Base-by-base conservation (phyloP, 2,888 invertebrate genomes). In the Panopea generosa region DNA sequence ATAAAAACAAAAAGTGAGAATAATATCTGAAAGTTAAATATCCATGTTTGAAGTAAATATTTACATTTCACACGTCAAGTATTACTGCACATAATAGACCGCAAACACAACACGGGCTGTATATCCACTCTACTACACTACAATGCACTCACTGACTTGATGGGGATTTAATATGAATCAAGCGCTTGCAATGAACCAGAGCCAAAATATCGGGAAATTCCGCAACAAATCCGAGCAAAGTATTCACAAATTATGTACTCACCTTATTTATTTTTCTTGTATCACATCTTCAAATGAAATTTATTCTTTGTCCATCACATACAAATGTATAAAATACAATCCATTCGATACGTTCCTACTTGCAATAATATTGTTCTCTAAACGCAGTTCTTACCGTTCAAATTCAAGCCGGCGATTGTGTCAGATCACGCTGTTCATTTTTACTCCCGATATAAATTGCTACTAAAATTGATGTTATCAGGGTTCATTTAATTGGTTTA, bases 401-500 rank as follows among this genome's bases (percentile, higher is more conserved):
- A 33, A 33, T 11, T 24, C 60, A 18, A 45, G 45, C 27, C 18
- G 9, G n/a, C 26, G 24, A 18, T 9, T 60, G 18, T 26, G 68
- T 59, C 55, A 60, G 60, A 65, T 33, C 57, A 18, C 20, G 84
- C 83, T 79, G 73, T 82, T 85, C 70, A 47, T 49, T 74, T 67
- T 24, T 52, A 59, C 83, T 78, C 84, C 83, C 33, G 33, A 33
- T 11, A 33, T 4, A 33, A 33, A 33, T 33, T 11, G 33, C 11
- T 33, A 33, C 33, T 7, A 7, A 33, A 7, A 33, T 33, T 33
- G 33, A 4, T 33, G 33, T 33, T n/a, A n/a, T n/a, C n/a, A n/a
- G n/a, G n/a, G n/a, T n/a, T n/a, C n/a, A n/a, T n/a, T n/a, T n/a
- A n/a, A n/a, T n/a, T n/a, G n/a, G n/a, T n/a, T n/a, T n/a, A n/a